Evolutionary conservation across 1,140 invertebrate species (phyloP), one percentile per base, ranked within the genome.

Genomic region (Sweltsa coloradensis): DNA sequence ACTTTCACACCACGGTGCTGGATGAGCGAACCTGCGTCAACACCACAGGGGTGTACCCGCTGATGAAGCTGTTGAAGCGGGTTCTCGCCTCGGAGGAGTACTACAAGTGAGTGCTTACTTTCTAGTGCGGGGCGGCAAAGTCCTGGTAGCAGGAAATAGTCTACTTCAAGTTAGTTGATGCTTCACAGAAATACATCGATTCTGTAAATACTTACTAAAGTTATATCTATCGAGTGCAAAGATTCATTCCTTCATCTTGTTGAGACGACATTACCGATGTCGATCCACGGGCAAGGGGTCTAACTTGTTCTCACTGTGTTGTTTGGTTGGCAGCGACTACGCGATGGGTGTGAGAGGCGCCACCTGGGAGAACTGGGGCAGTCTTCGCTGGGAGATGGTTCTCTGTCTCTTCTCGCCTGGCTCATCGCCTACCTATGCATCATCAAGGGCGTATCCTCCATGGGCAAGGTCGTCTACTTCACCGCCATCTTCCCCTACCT

Each of bases 381-480:
- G 61, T 1, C 66, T 88, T 21, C 72, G 83, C 54, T 83, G 80
- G 76, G 81, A 82, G 60, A 61, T 88, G 9, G 71, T 85, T 9
- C 69, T 79, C 2, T 82, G 78, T 51, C 69, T 89, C 66, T 80
- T 13, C 64, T 82, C 1, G 75, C 75, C 1, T 89, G 85, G 84
- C 54, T 84, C 34, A 62, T 87, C 34, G 79, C 82, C 25, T 89
- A 81, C 62, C 71, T 87, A 11, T 81, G 78, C 52, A 56, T 66
- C 42, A 55, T 69, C 52, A 74, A 81, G 67, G 82, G 81, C 29
- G 74, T 84, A 34, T 72, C 76, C 51, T 82, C 79, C 51, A 79
- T 83, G 1, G 89, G 89, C 42, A 92, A 92, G 69, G 83, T 87
- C 11, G 78, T 81, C 14, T 83, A 83, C 57, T 81, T 84, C 59